Evolutionary conservation across 2,113 vertebrate species (phyloP), one percentile per base, ranked within the genome.

Genomic region (Atlantisia rogersi): DNA sequence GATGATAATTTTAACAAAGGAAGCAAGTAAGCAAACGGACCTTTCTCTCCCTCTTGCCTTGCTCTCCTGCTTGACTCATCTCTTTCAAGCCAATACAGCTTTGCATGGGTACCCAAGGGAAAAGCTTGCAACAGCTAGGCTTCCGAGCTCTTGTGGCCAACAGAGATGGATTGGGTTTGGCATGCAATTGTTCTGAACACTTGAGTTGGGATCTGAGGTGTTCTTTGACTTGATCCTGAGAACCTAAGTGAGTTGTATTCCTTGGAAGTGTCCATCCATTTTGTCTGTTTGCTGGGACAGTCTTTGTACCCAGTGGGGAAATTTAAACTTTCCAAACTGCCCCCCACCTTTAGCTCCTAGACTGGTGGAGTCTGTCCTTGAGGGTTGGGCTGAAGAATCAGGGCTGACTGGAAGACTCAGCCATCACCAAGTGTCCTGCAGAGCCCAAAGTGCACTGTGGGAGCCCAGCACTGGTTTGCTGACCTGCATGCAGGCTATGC

Each of bases 21-120:
- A n/a, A 81, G 7, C 29, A 71, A 82, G 37, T 10, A 92, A 88
- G 39, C 39, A 46, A 74, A 25, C 2, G 1, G 21, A 40, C 83
- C 77, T 84, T 92, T 76, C 70, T 86, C 93, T 96, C 90, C 92
- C 80, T 92, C 70, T 90, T 82, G 83, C 92, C 92, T 94, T 93
- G 86, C 13, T 84, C 88, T 92, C 91, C 95, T 85, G 67, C 83
- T 94, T 94, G 86, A 87, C 55, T 88, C 92, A 86, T 75, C 59
- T 63, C n/a, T 40, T 73, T 86, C 39, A 76, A 82, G 69, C 56
- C 77, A 82, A 50, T 22, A 56, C 81, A 60, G 26, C 19, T 88
- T 60, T 75, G 20, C 52, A 24, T 9, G 59, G 46, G 28, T 40
- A 92, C 84, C 53, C 84, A 25, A 64, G 62, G 65, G 70, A 92